A percentile compares a stretch with the other conserved stretches of the same genome.
Evolutionary conservation across 2,113 vertebrate genomes (phyloP).

Genomic region (Sinocyclocheilus grahami): DNA sequence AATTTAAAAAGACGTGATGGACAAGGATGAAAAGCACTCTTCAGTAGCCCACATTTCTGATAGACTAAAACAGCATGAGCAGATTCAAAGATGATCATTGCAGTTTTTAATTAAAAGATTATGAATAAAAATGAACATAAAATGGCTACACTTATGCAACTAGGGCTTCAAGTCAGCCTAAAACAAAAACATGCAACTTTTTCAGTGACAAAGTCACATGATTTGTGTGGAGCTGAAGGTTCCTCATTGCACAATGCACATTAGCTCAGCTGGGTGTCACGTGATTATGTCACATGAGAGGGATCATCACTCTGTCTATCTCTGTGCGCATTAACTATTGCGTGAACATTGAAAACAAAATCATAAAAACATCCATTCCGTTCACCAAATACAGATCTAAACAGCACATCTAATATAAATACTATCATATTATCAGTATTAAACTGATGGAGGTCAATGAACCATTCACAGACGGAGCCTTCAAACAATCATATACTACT

Average conservation of each 20-base stretch:
- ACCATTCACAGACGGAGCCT: background rate
- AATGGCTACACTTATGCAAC: too few species aligned
- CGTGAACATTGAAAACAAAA: background rate
- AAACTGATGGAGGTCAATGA: background rate
- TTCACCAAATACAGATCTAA: background rate
- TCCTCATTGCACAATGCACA: background rate
- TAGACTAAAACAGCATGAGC: background rate
- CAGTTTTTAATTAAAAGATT: background rate
- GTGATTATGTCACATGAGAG: slow-evolving; percentile 73
- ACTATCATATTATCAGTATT: too few species aligned
- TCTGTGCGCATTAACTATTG: background rate
- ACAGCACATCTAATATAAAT: background rate
- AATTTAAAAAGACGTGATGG: background rate
- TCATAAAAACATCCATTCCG: background rate
- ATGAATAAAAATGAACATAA: background rate
- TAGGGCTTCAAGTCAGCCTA: background rate
- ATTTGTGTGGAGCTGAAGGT: background rate
- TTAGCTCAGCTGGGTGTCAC: slow-evolving; percentile 57
- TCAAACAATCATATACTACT: background rate
- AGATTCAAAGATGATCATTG: background rate
- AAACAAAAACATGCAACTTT: background rate
- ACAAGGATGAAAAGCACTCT: background rate
- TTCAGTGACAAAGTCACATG: slow-evolving; percentile 23
- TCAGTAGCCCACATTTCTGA: background rate
- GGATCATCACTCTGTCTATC: slow-evolving; percentile 42